Conservation (phyloP, 2,113 vertebrate species). For the Pituophis catenifer region DNA sequence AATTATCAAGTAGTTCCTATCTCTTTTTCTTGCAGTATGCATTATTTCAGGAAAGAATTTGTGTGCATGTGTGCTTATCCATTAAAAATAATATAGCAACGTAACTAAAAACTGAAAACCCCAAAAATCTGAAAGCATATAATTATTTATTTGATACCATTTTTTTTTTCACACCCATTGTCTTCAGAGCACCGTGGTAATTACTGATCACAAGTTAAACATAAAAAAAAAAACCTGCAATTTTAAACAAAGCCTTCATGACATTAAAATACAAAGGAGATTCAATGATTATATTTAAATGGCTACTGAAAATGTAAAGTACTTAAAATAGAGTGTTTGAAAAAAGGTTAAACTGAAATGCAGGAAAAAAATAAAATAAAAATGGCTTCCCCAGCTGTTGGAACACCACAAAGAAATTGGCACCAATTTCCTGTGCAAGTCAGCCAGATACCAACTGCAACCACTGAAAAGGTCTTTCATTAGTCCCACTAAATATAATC, state of each 20-base stretch:
- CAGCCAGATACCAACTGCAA: background rate
- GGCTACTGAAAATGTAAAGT: background rate
- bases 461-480: background rate
- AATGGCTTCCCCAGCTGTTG: background rate
- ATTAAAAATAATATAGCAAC: background rate
- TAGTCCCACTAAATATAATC: background rate
- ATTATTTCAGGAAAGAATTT: background rate
- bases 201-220: background rate
- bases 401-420: background rate
- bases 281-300: background rate
- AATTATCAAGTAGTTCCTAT: constrained; percentile 7
- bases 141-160: background rate
- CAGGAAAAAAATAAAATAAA: background rate
- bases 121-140: background rate
- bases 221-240: background rate
- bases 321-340: background rate
- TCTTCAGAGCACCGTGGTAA: background rate
- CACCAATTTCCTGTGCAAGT: background rate
- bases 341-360: background rate
- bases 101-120: background rate
- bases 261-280: background rate
- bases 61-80: background rate
- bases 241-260: background rate
- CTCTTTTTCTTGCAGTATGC: background rate
- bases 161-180: background rate